Conservation (phyloP, 2,888 invertebrate species). For the Molanna angustata region DNA sequence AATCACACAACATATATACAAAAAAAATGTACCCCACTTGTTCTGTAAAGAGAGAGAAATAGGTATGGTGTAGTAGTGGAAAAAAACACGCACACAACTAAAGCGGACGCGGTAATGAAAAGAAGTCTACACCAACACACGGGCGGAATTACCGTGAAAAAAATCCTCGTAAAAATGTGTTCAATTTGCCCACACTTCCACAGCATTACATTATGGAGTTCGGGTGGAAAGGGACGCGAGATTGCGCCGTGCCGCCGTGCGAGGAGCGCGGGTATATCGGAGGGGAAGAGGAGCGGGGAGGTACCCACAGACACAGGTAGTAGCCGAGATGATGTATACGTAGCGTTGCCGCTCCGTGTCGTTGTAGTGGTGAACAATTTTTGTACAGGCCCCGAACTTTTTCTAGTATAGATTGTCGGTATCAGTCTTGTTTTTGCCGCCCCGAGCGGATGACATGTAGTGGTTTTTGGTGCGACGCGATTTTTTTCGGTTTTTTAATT, state of each 20-base stretch:
- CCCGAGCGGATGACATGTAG: conserved; percentile 15
- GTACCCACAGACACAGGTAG: conserved; percentile 9
- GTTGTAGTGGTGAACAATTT: conserved; percentile 19
- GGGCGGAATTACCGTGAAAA: conserved; percentile 25
- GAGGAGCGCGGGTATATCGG: neutral
- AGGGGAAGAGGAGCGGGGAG: neutral
- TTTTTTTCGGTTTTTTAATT: conserved; percentile 18
- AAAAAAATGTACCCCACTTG: conserved; percentile 3
- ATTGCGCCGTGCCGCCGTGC: neutral
- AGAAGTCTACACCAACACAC: conserved; percentile 1
- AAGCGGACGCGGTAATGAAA: neutral
- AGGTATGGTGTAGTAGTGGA: too few relatives aligned
- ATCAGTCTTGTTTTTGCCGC: conserved; percentile 60
- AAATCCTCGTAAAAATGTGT: conserved; percentile 20
- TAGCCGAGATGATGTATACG: conserved; percentile 9
- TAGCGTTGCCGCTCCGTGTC: neutral
- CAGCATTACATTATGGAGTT: conserved; percentile 4
- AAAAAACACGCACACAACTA: too few relatives aligned
- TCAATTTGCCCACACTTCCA: conserved; percentile 2
- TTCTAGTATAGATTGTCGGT: conserved; percentile 59
- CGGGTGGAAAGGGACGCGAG: neutral
- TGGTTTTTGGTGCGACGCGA: conserved; percentile 4
- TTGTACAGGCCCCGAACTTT: conserved; percentile 38
- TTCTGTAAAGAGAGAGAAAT: too few relatives aligned
- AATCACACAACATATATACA: conserved; percentile 3